Conservation (phyloP, 92 coral and sea anemone genomes). For the Actinernus sp. region DNA sequence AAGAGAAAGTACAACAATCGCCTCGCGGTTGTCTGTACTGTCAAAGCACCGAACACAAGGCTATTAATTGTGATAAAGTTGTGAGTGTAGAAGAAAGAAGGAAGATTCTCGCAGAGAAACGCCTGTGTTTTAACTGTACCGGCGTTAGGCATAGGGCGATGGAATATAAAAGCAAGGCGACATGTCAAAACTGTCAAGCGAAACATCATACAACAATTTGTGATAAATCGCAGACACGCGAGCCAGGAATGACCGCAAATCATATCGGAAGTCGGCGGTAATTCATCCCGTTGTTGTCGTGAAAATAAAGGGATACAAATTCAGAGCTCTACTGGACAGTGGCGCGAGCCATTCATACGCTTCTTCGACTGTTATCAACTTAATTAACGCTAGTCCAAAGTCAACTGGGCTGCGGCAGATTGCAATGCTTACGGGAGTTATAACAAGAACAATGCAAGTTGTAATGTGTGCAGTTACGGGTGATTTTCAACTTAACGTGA, state of each 20-base stretch:
- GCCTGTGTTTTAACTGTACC: constrained; percentile 68
- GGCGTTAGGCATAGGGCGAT: constrained; percentile 55
- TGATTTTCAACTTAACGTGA: not conserved
- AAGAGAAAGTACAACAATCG: no score
- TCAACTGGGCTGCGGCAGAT: constrained; percentile 32
- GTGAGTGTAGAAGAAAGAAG: constrained; percentile 41
- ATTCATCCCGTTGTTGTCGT: constrained; percentile 72
- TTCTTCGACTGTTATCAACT: constrained; percentile 54
- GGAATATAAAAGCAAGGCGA: constrained; percentile 41
- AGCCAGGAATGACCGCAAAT: constrained; percentile 19
- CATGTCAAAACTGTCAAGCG: constrained; percentile 47
- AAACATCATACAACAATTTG: constrained; percentile 72
- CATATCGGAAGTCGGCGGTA: constrained; percentile 17
- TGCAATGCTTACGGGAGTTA: no score
- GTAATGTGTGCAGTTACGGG: no score
- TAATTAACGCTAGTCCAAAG: constrained; percentile 57
- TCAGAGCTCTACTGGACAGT: constrained; percentile 56
- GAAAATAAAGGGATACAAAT: constrained; percentile 48
- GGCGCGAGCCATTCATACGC: constrained; percentile 78
- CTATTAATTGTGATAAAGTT: constrained; percentile 68
- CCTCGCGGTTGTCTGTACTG: constrained; percentile 64
- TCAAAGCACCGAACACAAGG: constrained; percentile 23
- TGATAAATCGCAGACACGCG: constrained; percentile 5
- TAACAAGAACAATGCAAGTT: constrained; percentile 69
- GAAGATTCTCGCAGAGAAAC: constrained; percentile 26